Evolutionary conservation across 2,797 vertebrate species (phyloP).

Genomic region (Nyctibius grandis): DNA sequence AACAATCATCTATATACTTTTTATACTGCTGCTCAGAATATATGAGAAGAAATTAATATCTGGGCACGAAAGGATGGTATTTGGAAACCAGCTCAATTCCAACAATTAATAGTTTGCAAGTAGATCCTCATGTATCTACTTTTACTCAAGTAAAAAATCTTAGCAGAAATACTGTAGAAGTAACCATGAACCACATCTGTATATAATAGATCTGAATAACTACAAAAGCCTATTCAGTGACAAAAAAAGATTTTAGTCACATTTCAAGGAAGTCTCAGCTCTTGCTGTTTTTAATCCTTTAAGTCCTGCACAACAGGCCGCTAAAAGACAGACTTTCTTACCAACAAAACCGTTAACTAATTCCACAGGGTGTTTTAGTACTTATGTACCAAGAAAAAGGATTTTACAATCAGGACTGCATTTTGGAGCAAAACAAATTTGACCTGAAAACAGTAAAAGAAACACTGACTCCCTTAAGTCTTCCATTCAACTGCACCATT

Average conservation of each 20-base stretch:
- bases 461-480: background rate
- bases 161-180: background rate
- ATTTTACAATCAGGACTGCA: background rate
- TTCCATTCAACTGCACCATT: background rate
- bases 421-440: background rate
- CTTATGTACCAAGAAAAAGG: background rate
- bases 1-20: background rate
- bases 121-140: background rate
- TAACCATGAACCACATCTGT: background rate
- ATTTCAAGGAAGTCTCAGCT: background rate
- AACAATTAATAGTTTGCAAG: background rate
- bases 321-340: background rate
- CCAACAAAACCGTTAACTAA: background rate
- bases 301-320: background rate
- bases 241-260: background rate
- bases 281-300: background rate
- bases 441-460: background rate
- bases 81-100: background rate
- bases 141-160: background rate
- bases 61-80: background rate
- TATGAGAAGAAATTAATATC: background rate
- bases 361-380: background rate
- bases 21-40: background rate
- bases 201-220: accelerated
- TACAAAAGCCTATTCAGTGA: background rate